Conservation (phyloP, 2,888 invertebrate genomes). For the Drosophila melanosoma region DNA sequence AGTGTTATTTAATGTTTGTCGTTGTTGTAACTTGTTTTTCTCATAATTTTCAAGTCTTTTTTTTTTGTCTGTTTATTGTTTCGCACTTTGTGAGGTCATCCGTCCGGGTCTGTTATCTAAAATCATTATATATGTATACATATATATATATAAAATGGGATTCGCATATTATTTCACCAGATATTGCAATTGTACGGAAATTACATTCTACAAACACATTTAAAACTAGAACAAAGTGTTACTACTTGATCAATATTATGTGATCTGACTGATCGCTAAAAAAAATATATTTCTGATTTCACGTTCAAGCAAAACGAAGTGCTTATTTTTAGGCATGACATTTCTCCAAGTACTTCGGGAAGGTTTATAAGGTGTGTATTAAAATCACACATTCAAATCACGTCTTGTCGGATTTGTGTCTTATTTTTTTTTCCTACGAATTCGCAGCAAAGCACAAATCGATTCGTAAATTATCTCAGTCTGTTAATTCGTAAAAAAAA, state of each 20-base stretch:
- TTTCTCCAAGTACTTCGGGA: neutral
- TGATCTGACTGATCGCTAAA: neutral
- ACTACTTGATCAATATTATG: neutral
- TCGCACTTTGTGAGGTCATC: slow-evolving; percentile 17
- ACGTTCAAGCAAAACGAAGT: neutral
- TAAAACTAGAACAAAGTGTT: neutral
- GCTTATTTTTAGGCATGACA: slow-evolving; percentile 1
- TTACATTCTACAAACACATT: neutral
- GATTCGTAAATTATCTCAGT: slow-evolving; percentile 20
- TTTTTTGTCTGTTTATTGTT: neutral
- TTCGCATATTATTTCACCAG: neutral
- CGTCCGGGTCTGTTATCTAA: slow-evolving; percentile 5
- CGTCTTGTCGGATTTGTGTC: slow-evolving; percentile 12
- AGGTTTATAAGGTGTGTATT: neutral
- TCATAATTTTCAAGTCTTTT: neutral
- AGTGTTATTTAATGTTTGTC: slow-evolving; percentile 15
- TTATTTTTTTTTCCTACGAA: slow-evolving; percentile 35
- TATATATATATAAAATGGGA: neutral
- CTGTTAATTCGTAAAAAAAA: slow-evolving; percentile 45
- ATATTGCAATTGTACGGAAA: neutral
- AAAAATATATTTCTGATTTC: neutral
- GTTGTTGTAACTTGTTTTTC: slow-evolving; percentile 14
- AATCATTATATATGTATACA: neutral
- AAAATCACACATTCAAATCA: neutral
- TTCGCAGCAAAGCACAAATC: slow-evolving; percentile 43